Conservation (phyloP, 2,113 vertebrate species). For the Takifugu bimaculatus region DNA sequence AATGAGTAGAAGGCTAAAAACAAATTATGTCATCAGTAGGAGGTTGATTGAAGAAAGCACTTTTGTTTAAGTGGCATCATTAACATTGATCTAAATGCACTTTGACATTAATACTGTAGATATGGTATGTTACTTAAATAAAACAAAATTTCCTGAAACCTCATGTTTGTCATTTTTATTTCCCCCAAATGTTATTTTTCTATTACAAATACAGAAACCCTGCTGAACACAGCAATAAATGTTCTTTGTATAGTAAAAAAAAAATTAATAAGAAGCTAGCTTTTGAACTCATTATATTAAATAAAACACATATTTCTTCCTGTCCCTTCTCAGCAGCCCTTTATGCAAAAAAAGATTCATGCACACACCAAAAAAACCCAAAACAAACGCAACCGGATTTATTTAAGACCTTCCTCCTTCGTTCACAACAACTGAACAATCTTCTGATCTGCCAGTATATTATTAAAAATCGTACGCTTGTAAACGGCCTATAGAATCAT, state of each 20-base stretch:
- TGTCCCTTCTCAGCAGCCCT: too few relatives aligned
- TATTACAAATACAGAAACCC: too few relatives aligned
- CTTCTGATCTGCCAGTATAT: background rate
- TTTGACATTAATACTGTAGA: slow-evolving; percentile 32
- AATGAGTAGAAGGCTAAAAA: slow-evolving; percentile 41
- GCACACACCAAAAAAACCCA: background rate
- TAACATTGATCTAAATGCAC: slow-evolving; percentile 43
- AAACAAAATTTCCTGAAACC: slow-evolving; percentile 59
- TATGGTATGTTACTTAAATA: slow-evolving; percentile 31
- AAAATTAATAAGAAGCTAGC: background rate
- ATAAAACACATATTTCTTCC: background rate
- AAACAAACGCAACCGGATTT: too few relatives aligned
- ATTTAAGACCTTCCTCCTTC: too few relatives aligned
- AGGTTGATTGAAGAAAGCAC: slow-evolving; percentile 55
- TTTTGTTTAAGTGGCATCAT: slow-evolving; percentile 46
- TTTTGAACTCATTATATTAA: background rate
- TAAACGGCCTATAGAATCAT: background rate
- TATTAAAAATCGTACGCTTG: background rate
- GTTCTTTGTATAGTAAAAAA: background rate
- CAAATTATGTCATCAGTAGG: slow-evolving; percentile 16
- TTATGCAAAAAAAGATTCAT: too few relatives aligned
- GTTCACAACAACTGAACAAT: too few relatives aligned
- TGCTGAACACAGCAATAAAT: background rate
- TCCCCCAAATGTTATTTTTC: too few relatives aligned
- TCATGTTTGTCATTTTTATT: slow-evolving; percentile 5